Evolutionary conservation across 2,113 vertebrate genomes (phyloP).

Genomic region (Malurus alboscapulatus): DNA sequence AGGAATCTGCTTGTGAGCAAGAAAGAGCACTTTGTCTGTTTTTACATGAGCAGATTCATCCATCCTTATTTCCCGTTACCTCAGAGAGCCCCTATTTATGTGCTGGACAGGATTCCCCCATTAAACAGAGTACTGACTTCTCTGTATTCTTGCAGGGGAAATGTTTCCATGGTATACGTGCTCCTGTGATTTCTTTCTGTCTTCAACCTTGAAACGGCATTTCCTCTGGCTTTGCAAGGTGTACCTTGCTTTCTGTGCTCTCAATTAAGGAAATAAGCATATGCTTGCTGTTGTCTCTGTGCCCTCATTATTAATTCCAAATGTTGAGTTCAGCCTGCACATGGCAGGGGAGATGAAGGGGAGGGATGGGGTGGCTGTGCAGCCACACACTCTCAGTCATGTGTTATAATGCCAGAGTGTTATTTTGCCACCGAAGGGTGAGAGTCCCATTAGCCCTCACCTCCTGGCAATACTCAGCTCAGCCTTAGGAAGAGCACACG

Average conservation of each 20-base stretch:
- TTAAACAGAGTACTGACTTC: background rate
- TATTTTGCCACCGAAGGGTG: background rate
- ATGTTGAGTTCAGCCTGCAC: background rate
- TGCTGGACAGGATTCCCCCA: background rate
- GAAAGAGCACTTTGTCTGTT: background rate
- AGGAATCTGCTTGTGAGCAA: background rate
- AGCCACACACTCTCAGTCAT: background rate
- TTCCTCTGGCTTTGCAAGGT: slow-evolving; percentile 11
- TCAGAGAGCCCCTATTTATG: background rate
- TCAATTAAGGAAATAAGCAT: slow-evolving; percentile 1
- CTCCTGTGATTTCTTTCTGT: slow-evolving; percentile 1
- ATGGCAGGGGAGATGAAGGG: background rate
- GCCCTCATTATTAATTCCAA: slow-evolving; percentile 11
- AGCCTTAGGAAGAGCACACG: rapidly evolving
- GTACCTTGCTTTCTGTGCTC: background rate
- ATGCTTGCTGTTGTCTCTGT: background rate
- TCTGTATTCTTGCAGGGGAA: background rate
- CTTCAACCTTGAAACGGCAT: background rate
- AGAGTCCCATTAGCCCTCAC: background rate
- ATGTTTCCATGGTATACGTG: background rate
- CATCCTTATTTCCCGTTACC: background rate
- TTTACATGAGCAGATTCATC: background rate
- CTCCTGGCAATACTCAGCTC: background rate
- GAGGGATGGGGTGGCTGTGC: background rate
- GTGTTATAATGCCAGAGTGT: background rate